These are phyloP conservation scores for Pagetopsis macropterus DNA, from an alignment of 2,797 vertebrate genomes.

Conservation along the genomic window DNA sequence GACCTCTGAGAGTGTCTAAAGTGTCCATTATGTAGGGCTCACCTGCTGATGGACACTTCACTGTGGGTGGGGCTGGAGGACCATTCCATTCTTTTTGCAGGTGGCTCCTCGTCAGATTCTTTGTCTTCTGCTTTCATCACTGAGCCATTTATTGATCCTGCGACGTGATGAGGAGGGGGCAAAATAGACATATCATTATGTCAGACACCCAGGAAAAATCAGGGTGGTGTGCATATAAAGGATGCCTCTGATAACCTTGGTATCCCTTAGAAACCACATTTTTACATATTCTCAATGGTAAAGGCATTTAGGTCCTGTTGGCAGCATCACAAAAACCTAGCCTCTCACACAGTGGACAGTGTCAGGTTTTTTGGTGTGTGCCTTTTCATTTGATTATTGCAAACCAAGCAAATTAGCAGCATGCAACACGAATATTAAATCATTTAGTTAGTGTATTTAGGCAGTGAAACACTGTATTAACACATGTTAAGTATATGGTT, in stretches of 20 bases:
- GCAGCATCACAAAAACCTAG: neutral
- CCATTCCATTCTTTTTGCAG: slow-evolving; percentile 24
- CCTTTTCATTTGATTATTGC: neutral
- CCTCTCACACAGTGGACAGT: neutral
- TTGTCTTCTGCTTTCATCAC: slow-evolving; percentile 39
- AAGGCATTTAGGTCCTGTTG: neutral
- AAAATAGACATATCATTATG: slow-evolving; percentile 4
- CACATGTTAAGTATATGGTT: neutral
- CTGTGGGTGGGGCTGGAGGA: slow-evolving; percentile 75
- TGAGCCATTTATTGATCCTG: slow-evolving; percentile 26
- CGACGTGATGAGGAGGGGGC: slow-evolving; percentile 35
- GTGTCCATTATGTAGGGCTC: slow-evolving; percentile 17
- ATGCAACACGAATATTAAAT: neutral
- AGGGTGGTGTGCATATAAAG: too few species aligned
- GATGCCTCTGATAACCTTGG: too few species aligned
- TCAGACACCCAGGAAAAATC: slow-evolving; percentile 1
- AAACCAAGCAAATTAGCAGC: neutral
- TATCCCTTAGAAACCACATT: neutral
- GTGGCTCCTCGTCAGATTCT: slow-evolving; percentile 29
- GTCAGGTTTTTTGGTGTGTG: neutral
- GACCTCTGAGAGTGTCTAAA: neutral
- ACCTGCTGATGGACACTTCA: slow-evolving; percentile 85
- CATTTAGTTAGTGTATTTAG: neutral
- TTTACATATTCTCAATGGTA: neutral
- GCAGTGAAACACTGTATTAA: neutral